Evolutionary conservation across 2,888 invertebrate species (phyloP), one percentile per base, ranked within the genome.

Genomic region (Deilephila porcellus): DNA sequence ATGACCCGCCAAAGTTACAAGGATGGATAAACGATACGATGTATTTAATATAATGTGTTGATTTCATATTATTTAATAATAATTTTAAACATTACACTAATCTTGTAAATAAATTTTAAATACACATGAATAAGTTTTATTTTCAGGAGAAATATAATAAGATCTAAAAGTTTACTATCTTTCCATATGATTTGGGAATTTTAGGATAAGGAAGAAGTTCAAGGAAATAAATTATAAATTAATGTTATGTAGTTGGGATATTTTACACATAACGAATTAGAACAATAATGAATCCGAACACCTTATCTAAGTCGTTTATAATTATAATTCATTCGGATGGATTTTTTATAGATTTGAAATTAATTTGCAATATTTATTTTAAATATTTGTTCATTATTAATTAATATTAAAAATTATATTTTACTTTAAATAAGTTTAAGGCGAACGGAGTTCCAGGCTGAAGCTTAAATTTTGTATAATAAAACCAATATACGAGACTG

Each of bases 1-100:
- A 93, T 91, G 86, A 85, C 93, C 92, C 94, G 94, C 94, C 94
- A 94, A 94, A 94, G 94, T 90, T 93, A 93, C 91, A 85, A 79
- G 82, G 83, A 80, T 79, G 79, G 80, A 76, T 71, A 79, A 78
- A 80, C 78, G 75, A 80, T 32, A 64, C 14, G 20, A 64, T 53
- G 63, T 45, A 45, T 14, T 45, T 25, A 25, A 25, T 25, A 25
- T 25, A 25, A 45, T 45, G 45, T 14, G 11, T 45, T 14, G 3
- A 45, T 3, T 45, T 45, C 45, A 45, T 45, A 45, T 11, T 2
- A 45, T 45, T 45, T 11, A 14, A 3, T 1, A 14, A 11, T 45
- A 45, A 19, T 32, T 32, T 60, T 60, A 25, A 4, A 11, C 11
- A 60, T 29, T 14, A 32, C 8, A 62, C 32, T 29, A 60, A 60